Evolutionary conservation across 2,888 invertebrate species (phyloP).

Genomic region (Crepidodera aurea): DNA sequence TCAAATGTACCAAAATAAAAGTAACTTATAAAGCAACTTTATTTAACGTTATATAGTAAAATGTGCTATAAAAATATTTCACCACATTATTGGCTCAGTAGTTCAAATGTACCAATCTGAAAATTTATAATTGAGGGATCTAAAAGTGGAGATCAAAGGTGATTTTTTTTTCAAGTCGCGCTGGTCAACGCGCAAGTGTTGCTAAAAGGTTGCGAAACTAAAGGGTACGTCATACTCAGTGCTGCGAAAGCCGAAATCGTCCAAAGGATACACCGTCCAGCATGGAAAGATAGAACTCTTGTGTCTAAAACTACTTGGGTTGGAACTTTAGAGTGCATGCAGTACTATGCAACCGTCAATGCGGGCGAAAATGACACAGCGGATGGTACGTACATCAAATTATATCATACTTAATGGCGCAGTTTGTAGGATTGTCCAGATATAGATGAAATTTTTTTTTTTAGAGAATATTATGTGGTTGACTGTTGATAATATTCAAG

Average conservation of each 20-base stretch:
- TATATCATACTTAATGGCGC: not conserved
- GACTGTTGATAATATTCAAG: constrained; percentile 91
- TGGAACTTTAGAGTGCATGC: constrained; percentile 95
- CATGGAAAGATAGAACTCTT: constrained; percentile 85
- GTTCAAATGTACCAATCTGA: too few relatives aligned
- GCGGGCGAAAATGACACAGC: constrained; percentile 74
- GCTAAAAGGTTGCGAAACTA: constrained; percentile 94
- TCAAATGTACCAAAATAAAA: too few relatives aligned
- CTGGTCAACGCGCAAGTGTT: constrained; percentile 93
- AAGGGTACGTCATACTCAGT: constrained; percentile 96
- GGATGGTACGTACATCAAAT: constrained; percentile 46
- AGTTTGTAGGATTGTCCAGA: not conserved
- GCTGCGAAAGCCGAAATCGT: constrained; percentile 95
- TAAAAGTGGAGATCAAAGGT: too few relatives aligned
- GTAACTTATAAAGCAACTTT: too few relatives aligned
- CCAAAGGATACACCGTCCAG: constrained; percentile 84
- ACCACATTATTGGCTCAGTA: too few relatives aligned
- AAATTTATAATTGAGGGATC: too few relatives aligned
- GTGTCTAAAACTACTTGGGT: constrained; percentile 97
- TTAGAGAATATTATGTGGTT: constrained; percentile 96
- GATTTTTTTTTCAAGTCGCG: constrained; percentile 75
- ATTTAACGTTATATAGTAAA: too few relatives aligned
- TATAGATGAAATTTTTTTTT: constrained; percentile 49
- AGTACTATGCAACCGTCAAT: constrained; percentile 98
- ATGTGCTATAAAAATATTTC: too few relatives aligned